Conservation (phyloP, 1,140 invertebrate species). For the Neodiprion virginianus region DNA sequence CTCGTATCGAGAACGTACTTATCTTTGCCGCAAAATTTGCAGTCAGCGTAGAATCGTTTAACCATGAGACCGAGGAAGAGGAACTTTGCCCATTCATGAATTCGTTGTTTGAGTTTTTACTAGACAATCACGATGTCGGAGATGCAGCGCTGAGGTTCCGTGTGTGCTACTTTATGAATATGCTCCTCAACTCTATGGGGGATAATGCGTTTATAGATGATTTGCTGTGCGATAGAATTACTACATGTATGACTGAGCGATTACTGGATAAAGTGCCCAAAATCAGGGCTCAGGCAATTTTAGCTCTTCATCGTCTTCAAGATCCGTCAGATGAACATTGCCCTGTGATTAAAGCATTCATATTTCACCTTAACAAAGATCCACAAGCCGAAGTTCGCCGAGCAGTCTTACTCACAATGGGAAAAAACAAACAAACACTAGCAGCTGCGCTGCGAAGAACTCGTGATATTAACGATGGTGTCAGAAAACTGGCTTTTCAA, state of each 20-base stretch:
- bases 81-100: constrained; percentile 44
- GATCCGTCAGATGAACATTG: constrained; percentile 79
- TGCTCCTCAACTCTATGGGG: constrained; percentile 75
- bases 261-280: constrained; percentile 75
- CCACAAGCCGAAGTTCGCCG: constrained; percentile 69
- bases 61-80: constrained; percentile 35
- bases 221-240: constrained; percentile 75
- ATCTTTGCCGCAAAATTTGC: constrained; percentile 67
- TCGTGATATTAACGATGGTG: constrained; percentile 77
- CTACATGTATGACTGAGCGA: constrained; percentile 72
- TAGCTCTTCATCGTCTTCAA: constrained; percentile 81
- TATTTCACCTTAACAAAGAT: constrained; percentile 80
- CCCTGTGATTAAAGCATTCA: constrained; percentile 78
- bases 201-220: constrained; percentile 81
- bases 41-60: constrained; percentile 41
- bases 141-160: constrained; percentile 72
- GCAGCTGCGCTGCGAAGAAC: constrained; percentile 71
- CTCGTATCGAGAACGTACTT: constrained; percentile 61
- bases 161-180: constrained; percentile 78
- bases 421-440: constrained; percentile 51
- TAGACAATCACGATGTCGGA: constrained; percentile 63
- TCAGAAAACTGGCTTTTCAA: constrained; percentile 75
- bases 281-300: constrained; percentile 79
- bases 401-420: constrained; percentile 53
- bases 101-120: constrained; percentile 45